Evolutionary conservation across 2,113 vertebrate genomes (phyloP), one percentile per base, ranked within the genome.

Genomic region (Pseudolaguvia tuberculata): DNA sequence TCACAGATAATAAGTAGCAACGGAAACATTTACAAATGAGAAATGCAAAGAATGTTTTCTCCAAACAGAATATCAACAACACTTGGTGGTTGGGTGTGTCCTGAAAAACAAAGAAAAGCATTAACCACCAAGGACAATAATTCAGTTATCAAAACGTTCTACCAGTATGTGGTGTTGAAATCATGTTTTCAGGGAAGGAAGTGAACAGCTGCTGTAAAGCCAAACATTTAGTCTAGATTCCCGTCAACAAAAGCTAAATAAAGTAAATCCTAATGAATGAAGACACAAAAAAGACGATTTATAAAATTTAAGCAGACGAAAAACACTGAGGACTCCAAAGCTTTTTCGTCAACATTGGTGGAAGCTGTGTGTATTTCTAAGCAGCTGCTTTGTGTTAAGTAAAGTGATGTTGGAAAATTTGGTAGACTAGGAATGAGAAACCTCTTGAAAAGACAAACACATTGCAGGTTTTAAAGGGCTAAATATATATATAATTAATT

Each of bases 141-240:
- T 15, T 23, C 6, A 47, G 35, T 62, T 65, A 55, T 65, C 52
- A 59, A 25, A 68, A 45, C 53, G 47, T 69, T 42, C 31, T 50
- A 52, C 47, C 13, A 17, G 35, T 29, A 47, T 74, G 45, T 55
- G 65, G 71, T 47, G 55, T 20, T 58, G 42, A 21, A 55, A 50
- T 74, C 72, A 2, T 74, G 14, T 59, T 76, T 48, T 29, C 2
- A 50, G 25, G 74, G 53, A 25, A 39, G 20, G 57, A 31, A 15
- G 25, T 51, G 56, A 76, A 63, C 79, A 78, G 65, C 58, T 73
- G 68, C 29, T 73, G 48, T 70, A 52, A 23, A 69, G 2, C 47
- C 58, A 78, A 59, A 78, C 58, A 70, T 65, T 74, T 75, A 73
- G 65, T 59, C 74, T 76, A 68, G 74, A 39, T 76, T 68, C 65